These are phyloP conservation scores for Chitala chitala DNA, from an alignment of 2,113 vertebrate species.

Conservation along the genomic window DNA sequence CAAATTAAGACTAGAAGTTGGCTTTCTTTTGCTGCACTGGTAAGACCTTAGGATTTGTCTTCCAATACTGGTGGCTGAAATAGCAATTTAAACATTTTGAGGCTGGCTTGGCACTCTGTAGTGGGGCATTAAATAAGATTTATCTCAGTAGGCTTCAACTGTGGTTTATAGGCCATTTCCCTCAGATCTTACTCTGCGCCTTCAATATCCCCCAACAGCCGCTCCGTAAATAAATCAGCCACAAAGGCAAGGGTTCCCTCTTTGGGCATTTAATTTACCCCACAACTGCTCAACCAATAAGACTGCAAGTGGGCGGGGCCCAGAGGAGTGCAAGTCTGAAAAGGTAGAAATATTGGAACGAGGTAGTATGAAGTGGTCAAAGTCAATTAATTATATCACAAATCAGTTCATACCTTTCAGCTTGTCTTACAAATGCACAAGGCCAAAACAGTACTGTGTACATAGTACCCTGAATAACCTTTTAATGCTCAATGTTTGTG, in stretches of 20 bases:
- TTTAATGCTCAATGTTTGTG: no score
- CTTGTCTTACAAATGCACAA: not conserved
- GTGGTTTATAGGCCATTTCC: slow-evolving; percentile 57
- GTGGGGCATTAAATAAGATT: slow-evolving; percentile 55
- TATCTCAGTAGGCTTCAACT: slow-evolving; percentile 39
- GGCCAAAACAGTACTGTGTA: not conserved
- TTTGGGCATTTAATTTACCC: slow-evolving; percentile 56
- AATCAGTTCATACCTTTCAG: no score
- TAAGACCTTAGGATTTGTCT: slow-evolving; percentile 24
- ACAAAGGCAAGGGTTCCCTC: slow-evolving; percentile 38
- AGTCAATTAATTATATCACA: no score
- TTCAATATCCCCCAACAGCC: slow-evolving; percentile 44
- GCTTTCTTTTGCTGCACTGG: slow-evolving; percentile 11
- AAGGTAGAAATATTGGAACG: not conserved
- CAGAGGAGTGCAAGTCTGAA: slow-evolving; percentile 27
- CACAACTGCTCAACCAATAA: slow-evolving; percentile 34
- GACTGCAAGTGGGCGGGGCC: slow-evolving; percentile 26
- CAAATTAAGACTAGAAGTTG: not conserved
- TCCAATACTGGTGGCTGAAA: slow-evolving; percentile 30
- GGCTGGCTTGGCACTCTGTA: slow-evolving; percentile 32
- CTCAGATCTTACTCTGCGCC: slow-evolving; percentile 45
- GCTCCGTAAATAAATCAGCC: slow-evolving; percentile 60
- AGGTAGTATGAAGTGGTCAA: not conserved
- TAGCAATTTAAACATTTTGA: slow-evolving; percentile 33
- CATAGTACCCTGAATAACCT: not conserved